phyloP scores from a whole-genome alignment of 2,113 vertebrate species.

The Menura novaehollandiae region DNA sequence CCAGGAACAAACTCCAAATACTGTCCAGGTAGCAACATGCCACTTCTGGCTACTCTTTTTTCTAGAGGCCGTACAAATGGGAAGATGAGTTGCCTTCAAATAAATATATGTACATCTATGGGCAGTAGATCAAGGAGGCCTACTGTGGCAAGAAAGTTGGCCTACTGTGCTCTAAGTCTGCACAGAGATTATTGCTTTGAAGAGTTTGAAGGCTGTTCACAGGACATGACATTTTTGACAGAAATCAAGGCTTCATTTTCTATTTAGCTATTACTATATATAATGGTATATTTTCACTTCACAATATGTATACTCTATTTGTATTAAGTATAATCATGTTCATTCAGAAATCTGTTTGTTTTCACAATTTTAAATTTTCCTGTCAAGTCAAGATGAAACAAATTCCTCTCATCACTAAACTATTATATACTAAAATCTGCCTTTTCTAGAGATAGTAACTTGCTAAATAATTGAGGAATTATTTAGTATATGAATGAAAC shows the following conservation, averaged over 20 bases:
- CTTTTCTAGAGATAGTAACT: neutral
- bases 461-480: neutral
- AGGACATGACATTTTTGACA: neutral
- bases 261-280: neutral
- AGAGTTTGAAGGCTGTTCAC: neutral
- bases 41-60: neutral
- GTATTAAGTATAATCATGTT: neutral
- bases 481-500: neutral
- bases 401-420: neutral
- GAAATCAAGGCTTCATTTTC: neutral
- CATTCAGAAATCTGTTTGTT: neutral
- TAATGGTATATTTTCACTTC: neutral
- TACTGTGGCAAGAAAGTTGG: neutral
- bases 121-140: neutral
- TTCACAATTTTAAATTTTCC: neutral
- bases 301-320: neutral
- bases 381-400: neutral
- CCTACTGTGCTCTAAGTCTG: neutral
- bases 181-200: neutral
- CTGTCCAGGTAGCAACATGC: neutral
- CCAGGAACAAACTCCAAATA: neutral
- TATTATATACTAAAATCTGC: neutral
- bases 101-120: neutral
- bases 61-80: neutral
- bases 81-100: neutral